Evolutionary conservation across 2,888 invertebrate genomes (phyloP).

Genomic region (Junonia oenone): DNA sequence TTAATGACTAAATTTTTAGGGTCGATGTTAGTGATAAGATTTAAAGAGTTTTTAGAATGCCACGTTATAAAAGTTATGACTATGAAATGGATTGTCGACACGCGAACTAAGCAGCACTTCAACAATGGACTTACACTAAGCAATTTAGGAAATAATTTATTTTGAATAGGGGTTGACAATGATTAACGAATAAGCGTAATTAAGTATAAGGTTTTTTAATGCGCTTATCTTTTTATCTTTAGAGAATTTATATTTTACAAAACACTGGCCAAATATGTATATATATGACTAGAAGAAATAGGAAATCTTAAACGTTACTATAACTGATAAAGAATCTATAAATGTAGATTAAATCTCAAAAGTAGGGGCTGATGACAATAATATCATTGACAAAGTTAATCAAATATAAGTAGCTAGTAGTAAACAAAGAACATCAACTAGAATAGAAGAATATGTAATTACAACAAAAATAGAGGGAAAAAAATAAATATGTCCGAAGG

Average conservation of each 20-base stretch:
- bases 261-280: too few species aligned
- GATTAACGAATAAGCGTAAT: too few species aligned
- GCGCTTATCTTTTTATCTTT: too few species aligned
- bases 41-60: background rate
- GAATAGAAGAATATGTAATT: slow-evolving; percentile 1
- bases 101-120: background rate
- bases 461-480: slow-evolving; percentile 9
- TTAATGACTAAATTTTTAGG: background rate
- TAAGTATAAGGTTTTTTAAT: too few species aligned
- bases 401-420: background rate
- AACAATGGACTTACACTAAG: background rate
- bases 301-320: too few species aligned
- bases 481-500: slow-evolving; percentile 17
- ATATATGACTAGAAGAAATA: too few species aligned
- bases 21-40: background rate
- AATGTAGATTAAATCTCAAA: too few species aligned
- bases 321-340: too few species aligned
- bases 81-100: background rate
- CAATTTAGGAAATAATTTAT: background rate
- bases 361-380: too few species aligned
- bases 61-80: background rate
- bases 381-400: background rate
- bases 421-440: background rate
- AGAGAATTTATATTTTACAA: too few species aligned
- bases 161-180: background rate